These are phyloP conservation scores for Brachypodius melanocephalos DNA, from an alignment of 2,113 vertebrate species.

Conservation along the genomic window DNA sequence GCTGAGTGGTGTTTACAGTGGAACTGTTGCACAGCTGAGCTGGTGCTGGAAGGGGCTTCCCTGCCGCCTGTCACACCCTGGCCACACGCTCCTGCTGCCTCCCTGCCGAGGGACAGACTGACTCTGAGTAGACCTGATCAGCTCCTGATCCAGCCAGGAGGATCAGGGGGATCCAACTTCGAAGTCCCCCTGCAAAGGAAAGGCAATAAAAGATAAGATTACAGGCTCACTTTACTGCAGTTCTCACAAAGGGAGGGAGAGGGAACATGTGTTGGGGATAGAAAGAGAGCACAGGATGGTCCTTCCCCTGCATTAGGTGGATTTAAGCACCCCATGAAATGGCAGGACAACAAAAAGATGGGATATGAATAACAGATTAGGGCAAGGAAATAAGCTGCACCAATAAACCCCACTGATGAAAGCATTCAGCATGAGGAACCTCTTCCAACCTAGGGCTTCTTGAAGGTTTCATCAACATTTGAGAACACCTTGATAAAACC, in stretches of 20 bases:
- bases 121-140: neutral
- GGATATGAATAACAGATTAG: neutral
- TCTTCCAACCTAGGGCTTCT: neutral
- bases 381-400: neutral
- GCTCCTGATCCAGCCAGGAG: neutral
- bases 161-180: neutral
- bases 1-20: neutral
- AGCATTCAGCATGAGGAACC: neutral
- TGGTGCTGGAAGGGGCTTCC: neutral
- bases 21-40: neutral
- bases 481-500: neutral
- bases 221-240: neutral
- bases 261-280: fast-evolving
- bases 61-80: neutral
- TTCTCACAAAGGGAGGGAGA: neutral
- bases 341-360: neutral
- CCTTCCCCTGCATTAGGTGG: neutral
- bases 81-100: fast-evolving
- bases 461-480: neutral
- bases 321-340: neutral
- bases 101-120: neutral
- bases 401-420: neutral
- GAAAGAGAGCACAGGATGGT: neutral
- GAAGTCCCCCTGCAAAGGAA: neutral
- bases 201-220: neutral